Base-by-base conservation (phyloP, 2,797 vertebrate genomes). In the Gambelia wislizenii region DNA sequence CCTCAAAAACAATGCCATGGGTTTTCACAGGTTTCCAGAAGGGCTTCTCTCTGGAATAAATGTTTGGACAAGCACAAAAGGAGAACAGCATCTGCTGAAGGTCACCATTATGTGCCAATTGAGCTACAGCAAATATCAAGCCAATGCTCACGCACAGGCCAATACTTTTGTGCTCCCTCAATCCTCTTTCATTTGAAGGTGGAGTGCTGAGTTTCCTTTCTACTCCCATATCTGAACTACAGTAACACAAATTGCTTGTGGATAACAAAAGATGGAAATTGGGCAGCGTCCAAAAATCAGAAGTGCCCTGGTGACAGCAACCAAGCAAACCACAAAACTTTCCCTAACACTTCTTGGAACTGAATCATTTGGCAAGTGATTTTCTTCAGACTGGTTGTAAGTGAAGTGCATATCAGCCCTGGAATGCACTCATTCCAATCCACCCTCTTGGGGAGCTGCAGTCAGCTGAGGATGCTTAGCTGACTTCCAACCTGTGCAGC, bases 1-100 rank as follows among this genome's bases (percentile, higher is more conserved):
- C n/a, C 27, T 67, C 44, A 39, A 78, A 86, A 64, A 67, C 22
- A 78, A 61, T 64, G 33, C 33, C 59, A 64, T 39, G 44, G 61
- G 56, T 47, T 39, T 36, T 12, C 36, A 33, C 30, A 69, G 36
- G 36, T 44, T 89, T 84, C 75, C 77, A 25, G 74, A 78, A 78
- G 36, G 2, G 6, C 22, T 83, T 54, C 54, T 78, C 72, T 39
- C 36, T 25, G 47, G 82, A 84, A 56, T 54, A 78, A 76, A 44
- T 67, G 72, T 88, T 76, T 67, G 74, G 33, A 64, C 16, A 84
- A 78, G 44, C 74, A 42, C 44, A 33, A 42, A 77, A 88, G 59
- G 59, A 30, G 59, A 82, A 54, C 18, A 49, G 52, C 49, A 47
- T 69, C 74, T 69, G 79, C 18, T 59, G 72, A 47, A 76, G 59